phyloP scores from a whole-genome alignment of 2,113 vertebrate species.

The Ammospiza nelsoni region DNA sequence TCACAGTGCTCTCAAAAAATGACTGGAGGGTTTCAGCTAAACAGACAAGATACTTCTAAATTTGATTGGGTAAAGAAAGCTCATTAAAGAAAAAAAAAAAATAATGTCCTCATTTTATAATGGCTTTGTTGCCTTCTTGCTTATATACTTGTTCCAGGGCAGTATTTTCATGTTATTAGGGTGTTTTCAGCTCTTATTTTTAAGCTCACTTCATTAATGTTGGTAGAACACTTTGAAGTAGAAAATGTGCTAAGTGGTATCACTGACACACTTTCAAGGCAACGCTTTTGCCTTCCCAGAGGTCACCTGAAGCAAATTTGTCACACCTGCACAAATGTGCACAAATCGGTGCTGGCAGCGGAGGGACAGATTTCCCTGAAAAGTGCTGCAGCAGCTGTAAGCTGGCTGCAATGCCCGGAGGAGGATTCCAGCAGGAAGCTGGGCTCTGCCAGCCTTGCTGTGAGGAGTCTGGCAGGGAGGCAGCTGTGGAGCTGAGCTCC shows the following conservation, averaged over 20 bases:
- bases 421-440: not conserved
- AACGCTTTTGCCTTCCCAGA: not conserved
- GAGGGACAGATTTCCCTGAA: not conserved
- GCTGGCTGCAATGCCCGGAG: not conserved
- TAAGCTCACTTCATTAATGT: conserved; percentile 25
- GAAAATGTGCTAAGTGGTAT: conserved; percentile 26
- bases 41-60: conserved; percentile 15
- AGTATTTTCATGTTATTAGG: conserved; percentile 17
- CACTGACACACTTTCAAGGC: conserved; percentile 42
- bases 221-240: conserved; percentile 42
- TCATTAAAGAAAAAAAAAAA: conserved; percentile 21
- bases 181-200: conserved; percentile 37
- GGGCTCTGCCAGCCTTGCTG: not conserved
- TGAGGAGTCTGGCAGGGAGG: not conserved
- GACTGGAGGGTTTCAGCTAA: conserved; percentile 20
- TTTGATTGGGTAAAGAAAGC: conserved; percentile 12
- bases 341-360: not conserved
- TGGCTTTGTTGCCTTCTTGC: conserved; percentile 1
- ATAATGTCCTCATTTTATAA: conserved; percentile 20
- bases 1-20: not conserved
- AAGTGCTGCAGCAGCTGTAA: not conserved
- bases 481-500: not conserved
- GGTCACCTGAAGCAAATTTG: conserved; percentile 9
- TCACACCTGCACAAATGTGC: conserved; percentile 27
- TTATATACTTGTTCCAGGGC: conserved; percentile 14